phyloP scores from a whole-genome alignment of 1,140 invertebrate species.

The Conus ventricosus region DNA sequence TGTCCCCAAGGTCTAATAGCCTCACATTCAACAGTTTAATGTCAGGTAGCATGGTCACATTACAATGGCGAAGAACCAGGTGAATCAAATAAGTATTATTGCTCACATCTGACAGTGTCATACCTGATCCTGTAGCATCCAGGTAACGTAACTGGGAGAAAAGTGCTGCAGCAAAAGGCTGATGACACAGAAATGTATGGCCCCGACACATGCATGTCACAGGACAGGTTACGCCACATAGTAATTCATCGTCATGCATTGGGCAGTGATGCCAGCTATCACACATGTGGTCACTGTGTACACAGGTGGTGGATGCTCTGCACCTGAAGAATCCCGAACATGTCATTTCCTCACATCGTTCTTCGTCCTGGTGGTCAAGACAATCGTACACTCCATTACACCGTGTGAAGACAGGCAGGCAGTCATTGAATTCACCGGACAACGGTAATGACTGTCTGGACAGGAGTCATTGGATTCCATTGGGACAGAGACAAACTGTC shows the following conservation, averaged over 20 bases:
- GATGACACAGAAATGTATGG: background rate
- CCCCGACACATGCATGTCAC: conserved; percentile 40
- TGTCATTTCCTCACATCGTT: background rate
- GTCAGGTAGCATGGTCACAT: background rate
- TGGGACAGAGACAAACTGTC: background rate
- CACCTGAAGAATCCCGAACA: conserved; percentile 40
- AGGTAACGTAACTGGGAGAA: background rate
- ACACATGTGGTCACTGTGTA: conserved; percentile 22
- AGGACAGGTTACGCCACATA: conserved; percentile 39
- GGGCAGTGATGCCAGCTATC: conserved; percentile 32
- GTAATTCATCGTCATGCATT: conserved; percentile 35
- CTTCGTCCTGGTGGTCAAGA: background rate
- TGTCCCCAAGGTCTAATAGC: conserved; percentile 28
- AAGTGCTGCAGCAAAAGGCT: background rate
- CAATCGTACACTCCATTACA: conserved; percentile 32
- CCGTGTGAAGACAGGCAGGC: conserved; percentile 7
- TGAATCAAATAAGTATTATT: background rate
- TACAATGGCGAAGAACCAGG: background rate
- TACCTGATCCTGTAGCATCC: background rate
- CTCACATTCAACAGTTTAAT: background rate
- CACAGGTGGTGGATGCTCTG: conserved; percentile 16
- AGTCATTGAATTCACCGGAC: background rate
- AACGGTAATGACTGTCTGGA: conserved; percentile 5
- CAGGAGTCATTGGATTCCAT: background rate
- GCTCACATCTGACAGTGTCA: background rate